Percentiles rank a stretch among this genome's conserved stretches.
These are phyloP conservation scores for Nyctibius bracteatus DNA, from an alignment of 2,113 vertebrate genomes.

Conservation along the genomic window DNA sequence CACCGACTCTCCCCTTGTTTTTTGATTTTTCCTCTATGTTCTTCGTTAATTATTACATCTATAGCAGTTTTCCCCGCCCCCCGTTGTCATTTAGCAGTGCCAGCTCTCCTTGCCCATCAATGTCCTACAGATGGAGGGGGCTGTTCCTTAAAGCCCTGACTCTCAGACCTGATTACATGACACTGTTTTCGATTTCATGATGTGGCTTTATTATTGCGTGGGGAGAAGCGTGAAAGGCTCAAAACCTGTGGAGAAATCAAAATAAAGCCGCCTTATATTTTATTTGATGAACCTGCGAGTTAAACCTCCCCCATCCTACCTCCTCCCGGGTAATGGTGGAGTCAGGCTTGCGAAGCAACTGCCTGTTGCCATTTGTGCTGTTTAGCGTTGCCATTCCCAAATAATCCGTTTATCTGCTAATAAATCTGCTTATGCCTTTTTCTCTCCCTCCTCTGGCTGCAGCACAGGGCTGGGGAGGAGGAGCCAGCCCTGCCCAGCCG, in stretches of 20 bases:
- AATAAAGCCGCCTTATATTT: not conserved
- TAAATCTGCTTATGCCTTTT: not conserved
- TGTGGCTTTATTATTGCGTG: not conserved
- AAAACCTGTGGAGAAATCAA: not conserved
- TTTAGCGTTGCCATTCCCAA: not conserved
- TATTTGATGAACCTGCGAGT: not conserved
- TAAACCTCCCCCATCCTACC: not conserved
- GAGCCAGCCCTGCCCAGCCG: not conserved
- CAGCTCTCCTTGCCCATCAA: not conserved
- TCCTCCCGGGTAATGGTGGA: not conserved
- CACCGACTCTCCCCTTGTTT: not conserved
- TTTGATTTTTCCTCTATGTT: not conserved
- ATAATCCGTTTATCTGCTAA: not conserved
- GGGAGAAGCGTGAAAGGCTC: not conserved
- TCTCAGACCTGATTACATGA: not conserved
- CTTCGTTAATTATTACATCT: not conserved
- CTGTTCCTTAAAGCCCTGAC: not conserved
- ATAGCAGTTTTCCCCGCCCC: not conserved
- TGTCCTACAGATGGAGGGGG: not conserved
- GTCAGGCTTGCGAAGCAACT: not conserved
- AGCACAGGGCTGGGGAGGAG: not conserved
- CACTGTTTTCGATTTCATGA: not conserved
- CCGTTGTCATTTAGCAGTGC: fast-evolving
- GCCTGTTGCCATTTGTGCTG: not conserved
- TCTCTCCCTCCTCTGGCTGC: not conserved